phyloP scores from a whole-genome alignment of 2,797 vertebrate genomes.

The Chaetodon trifasciatus region DNA sequence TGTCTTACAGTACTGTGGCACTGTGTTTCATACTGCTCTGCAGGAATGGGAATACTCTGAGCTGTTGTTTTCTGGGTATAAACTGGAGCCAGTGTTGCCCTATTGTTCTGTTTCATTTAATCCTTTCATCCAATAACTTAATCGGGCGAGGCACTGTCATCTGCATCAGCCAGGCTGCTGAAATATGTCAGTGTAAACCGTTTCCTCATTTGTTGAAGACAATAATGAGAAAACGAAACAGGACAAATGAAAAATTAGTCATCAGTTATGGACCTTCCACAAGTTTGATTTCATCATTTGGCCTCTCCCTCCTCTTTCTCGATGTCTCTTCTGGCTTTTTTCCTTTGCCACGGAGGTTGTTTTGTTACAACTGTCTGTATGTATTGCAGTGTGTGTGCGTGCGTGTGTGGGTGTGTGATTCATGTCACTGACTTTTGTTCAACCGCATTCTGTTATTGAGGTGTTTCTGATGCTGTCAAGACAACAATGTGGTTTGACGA shows the following conservation, averaged over 20 bases:
- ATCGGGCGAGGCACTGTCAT: conserved; percentile 24
- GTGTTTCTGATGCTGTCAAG: neutral
- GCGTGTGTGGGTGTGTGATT: neutral
- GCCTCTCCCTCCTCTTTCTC: neutral
- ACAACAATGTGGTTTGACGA: neutral
- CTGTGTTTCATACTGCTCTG: conserved; percentile 4
- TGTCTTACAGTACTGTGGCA: conserved; percentile 22
- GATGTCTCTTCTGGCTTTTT: neutral
- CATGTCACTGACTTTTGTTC: neutral
- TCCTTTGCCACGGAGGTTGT: neutral
- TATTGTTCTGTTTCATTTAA: conserved; percentile 53
- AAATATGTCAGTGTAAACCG: conserved; percentile 1
- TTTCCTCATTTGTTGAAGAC: neutral
- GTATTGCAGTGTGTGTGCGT: neutral
- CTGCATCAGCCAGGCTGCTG: conserved; percentile 21
- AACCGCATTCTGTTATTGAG: neutral
- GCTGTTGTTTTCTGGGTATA: conserved; percentile 31
- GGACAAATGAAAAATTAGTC: neutral
- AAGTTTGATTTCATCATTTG: conserved; percentile 13
- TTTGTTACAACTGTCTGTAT: neutral
- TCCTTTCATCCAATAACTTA: conserved; percentile 52
- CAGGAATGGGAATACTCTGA: conserved; percentile 17
- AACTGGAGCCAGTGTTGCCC: conserved; percentile 28
- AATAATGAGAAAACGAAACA: conserved; percentile 30
- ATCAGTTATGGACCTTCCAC: neutral